Percentiles rank a stretch among this genome's conserved stretches.
Conservation (phyloP, 2,797 vertebrate species). For the Fratercula arctica region DNA sequence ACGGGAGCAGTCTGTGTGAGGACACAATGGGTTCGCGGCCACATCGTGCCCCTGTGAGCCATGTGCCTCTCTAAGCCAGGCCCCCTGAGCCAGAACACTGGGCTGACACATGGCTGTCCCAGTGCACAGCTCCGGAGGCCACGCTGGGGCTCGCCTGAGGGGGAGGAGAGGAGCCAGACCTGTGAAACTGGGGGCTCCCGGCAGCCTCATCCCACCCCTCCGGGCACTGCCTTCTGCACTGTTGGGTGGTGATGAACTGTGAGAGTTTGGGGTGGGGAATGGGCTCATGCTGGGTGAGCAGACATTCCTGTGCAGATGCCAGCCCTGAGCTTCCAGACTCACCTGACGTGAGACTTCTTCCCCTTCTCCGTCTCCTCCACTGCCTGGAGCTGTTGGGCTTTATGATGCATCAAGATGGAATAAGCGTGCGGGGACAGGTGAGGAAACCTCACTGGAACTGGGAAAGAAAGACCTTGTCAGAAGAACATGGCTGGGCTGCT, state of each 20-base stretch:
- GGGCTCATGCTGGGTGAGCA: not conserved
- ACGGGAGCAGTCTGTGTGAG: too few relatives aligned
- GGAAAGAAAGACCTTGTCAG: too few relatives aligned
- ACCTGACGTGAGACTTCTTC: too few relatives aligned
- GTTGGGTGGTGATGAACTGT: rapidly evolving
- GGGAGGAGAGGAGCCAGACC: not conserved
- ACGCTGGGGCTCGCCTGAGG: not conserved
- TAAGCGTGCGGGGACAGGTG: too few relatives aligned
- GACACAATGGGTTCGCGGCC: too few relatives aligned
- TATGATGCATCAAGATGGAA: too few relatives aligned
- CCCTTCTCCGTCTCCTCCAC: too few relatives aligned
- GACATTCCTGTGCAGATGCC: not conserved
- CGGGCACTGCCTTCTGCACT: not conserved
- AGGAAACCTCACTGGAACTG: too few relatives aligned
- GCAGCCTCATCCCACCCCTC: not conserved
- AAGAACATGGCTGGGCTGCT: too few relatives aligned
- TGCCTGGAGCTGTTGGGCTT: too few relatives aligned
- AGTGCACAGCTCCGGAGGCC: not conserved
- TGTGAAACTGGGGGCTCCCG: not conserved
- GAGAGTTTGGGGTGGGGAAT: not conserved
- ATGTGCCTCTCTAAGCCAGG: too few relatives aligned
- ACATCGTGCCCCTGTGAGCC: not conserved
- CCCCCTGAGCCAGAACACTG: not conserved
- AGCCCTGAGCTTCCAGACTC: not conserved
- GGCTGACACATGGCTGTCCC: not conserved